Percentiles rank a stretch among this genome's conserved stretches.
phyloP scores from a whole-genome alignment of 2,888 invertebrate genomes.

The Parelbella ahira region DNA sequence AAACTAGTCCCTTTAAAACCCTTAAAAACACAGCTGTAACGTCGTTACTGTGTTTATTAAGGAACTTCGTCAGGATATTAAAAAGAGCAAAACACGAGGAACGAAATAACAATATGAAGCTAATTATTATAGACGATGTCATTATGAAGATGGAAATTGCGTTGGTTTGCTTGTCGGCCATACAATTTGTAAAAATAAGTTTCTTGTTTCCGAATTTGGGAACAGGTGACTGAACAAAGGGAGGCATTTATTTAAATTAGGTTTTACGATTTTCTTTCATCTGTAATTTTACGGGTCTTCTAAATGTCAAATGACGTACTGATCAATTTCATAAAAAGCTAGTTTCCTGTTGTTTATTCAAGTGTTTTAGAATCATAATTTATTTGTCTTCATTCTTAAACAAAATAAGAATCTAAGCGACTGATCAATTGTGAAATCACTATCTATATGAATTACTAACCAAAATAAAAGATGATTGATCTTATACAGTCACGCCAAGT shows the following conservation, averaged over 20 bases:
- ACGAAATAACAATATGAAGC: constrained; percentile 18
- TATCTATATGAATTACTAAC: too few species aligned
- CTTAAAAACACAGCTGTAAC: too few species aligned
- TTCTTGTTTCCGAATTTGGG: constrained; percentile 11
- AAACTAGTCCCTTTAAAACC: too few species aligned
- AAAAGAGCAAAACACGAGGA: constrained; percentile 3
- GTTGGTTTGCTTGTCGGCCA: constrained; percentile 9
- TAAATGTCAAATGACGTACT: too few species aligned
- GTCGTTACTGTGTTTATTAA: constrained; percentile 5
- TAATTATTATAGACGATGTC: constrained; percentile 17
- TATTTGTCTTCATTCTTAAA: too few species aligned
- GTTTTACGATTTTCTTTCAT: neutral
- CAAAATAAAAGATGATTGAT: too few species aligned
- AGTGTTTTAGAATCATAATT: too few species aligned
- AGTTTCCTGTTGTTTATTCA: too few species aligned
- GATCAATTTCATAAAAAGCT: too few species aligned
- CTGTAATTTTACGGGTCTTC: constrained; percentile 1
- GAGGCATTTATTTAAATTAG: constrained; percentile 5
- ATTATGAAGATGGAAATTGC: constrained; percentile 15
- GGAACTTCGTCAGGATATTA: constrained; percentile 4
- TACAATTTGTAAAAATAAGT: constrained; percentile 14
- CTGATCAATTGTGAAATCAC: too few species aligned
- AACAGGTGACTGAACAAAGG: constrained; percentile 14
- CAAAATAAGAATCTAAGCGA: too few species aligned
- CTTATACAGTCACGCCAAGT: too few species aligned